Base-by-base conservation (phyloP, 2,888 invertebrate genomes). In the Oscheius onirici region DNA sequence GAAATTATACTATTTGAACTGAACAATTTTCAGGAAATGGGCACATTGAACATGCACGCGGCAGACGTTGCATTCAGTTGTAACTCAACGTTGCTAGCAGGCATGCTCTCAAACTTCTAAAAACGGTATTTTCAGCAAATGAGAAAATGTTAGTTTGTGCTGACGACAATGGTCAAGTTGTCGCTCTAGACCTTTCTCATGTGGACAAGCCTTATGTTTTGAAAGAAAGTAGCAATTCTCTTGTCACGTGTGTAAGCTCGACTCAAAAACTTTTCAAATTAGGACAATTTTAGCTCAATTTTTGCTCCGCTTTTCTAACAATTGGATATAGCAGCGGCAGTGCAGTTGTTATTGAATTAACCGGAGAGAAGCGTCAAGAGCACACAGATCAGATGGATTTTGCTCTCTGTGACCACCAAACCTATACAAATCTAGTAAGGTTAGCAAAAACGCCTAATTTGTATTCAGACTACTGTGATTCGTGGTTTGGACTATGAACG, bases 1-100 rank as follows among this genome's bases (percentile, higher is more conserved):
- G 20, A 20, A 20, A 22, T 40, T 24, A 26, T 15, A 22, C 15
- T 22, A 15, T 34, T 3, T 13, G 28, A 60, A 15, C 0, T 49
- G 2, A 34, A 3, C 8, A 52, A 54, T 41, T 54, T 76, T 24
- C 68, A 79, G 80, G 75, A 74, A 43, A 28, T 77, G 15, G 71
- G 74, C 0, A 73, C 69, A 46, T 71, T 80, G 17, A 80, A 78
- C 61, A 76, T 80, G 77, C 80, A 80, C 69, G 76, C 77, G 22
- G 72, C 80, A 0, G 76, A 77, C n/a, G 61, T 78, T 46, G 78
- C 78, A 17, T 78, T 73, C 51, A 75, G 74, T 6, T 76, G 74
- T n/a, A 71, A 55, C 26, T 74, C 78, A 5, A 74, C 71, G 49
- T 49, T 73, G 20, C 66, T 78, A 22, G 69, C 73, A 76, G 75